Evolutionary conservation across 1,140 invertebrate genomes (phyloP).

Genomic region (Macrobrachium rosenbergii): DNA sequence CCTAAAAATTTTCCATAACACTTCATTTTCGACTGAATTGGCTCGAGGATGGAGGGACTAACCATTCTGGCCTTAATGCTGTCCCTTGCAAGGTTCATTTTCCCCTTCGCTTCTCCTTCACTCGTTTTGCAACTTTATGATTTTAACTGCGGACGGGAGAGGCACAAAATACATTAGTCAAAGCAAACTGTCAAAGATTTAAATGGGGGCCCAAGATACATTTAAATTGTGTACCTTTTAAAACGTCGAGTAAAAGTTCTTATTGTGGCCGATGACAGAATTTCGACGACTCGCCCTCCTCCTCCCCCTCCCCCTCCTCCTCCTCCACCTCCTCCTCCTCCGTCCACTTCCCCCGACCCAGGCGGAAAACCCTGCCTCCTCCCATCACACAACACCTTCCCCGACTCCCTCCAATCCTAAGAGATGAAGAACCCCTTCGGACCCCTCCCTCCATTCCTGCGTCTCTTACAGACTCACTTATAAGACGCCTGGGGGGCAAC

Average conservation of each 20-base stretch:
- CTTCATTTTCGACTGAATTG: slow-evolving; percentile 61
- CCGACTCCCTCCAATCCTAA: neutral
- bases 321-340: neutral
- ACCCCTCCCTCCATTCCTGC: too few species aligned
- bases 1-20: slow-evolving; percentile 57
- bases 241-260: slow-evolving; percentile 62
- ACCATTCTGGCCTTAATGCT: slow-evolving; percentile 31
- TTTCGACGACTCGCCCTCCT: slow-evolving; percentile 52
- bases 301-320: neutral
- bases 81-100: slow-evolving; percentile 13
- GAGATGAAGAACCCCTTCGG: slow-evolving; percentile 10
- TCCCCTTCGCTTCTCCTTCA: slow-evolving; percentile 24
- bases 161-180: slow-evolving; percentile 63
- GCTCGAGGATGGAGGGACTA: slow-evolving; percentile 1
- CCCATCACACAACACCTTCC: neutral
- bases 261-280: slow-evolving; percentile 63
- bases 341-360: slow-evolving; percentile 2
- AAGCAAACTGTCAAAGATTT: slow-evolving; percentile 64
- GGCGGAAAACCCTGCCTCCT: neutral
- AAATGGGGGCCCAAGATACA: slow-evolving; percentile 63
- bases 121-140: slow-evolving; percentile 59
- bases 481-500: slow-evolving; percentile 29
- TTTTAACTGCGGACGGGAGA: slow-evolving; percentile 57
- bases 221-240: slow-evolving; percentile 64
- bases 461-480: slow-evolving; percentile 3